Evolutionary conservation across 1,140 invertebrate genomes (phyloP).

Genomic region (Heterodera schachtii): DNA sequence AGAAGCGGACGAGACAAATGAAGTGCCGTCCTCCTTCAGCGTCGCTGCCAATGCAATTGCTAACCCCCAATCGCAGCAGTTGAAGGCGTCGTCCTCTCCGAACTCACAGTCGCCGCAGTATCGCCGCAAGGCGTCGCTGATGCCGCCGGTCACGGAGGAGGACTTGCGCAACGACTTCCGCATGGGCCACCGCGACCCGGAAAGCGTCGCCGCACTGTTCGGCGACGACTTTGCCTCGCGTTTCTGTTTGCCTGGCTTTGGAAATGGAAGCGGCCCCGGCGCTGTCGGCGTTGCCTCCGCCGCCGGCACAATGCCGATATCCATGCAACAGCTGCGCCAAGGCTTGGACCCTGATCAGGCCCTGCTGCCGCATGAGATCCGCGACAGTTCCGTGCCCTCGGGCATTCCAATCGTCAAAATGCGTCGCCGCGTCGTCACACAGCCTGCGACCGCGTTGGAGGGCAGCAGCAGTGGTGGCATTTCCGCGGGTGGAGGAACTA

Average conservation of each 20-base stretch:
- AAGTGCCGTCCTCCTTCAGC: neutral
- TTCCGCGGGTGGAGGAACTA: too few species aligned
- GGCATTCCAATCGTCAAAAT: conserved; percentile 50
- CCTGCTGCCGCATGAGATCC: conserved; percentile 48
- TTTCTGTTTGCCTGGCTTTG: conserved; percentile 35
- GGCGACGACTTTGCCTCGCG: conserved; percentile 55
- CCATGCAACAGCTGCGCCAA: conserved; percentile 23
- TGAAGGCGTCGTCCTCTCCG: neutral
- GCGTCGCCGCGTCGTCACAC: conserved; percentile 18
- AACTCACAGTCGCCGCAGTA: conserved; percentile 8
- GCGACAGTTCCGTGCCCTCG: conserved; percentile 37
- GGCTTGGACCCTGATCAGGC: conserved; percentile 17
- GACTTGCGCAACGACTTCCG: conserved; percentile 34
- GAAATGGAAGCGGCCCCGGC: neutral
- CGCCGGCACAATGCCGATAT: neutral
- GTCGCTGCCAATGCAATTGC: too few species aligned
- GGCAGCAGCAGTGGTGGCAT: conserved; percentile 3
- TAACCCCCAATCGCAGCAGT: neutral
- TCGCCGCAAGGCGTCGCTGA: conserved; percentile 48
- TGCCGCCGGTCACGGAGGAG: conserved; percentile 50
- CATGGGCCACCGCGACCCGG: conserved; percentile 47
- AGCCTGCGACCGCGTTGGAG: neutral
- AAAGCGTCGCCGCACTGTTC: conserved; percentile 46
- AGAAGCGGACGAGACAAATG: too few species aligned
- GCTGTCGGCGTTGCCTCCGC: neutral